Evolutionary conservation across 2,113 vertebrate species (phyloP).

Genomic region (Grus americana): DNA sequence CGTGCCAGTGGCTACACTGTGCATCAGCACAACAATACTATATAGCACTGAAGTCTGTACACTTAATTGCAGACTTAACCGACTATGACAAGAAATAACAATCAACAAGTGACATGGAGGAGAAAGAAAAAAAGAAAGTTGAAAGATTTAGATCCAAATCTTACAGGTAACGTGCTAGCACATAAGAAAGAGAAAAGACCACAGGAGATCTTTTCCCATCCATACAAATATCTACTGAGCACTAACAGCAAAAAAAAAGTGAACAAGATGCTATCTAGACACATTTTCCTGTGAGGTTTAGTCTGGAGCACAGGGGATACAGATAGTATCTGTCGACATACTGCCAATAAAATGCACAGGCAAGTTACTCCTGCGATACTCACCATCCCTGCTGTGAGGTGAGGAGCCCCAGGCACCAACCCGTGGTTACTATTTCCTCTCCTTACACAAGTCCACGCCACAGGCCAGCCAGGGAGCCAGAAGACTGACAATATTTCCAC

Average conservation of each 20-base stretch:
- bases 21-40: no score
- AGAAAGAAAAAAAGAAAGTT: background rate
- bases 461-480: background rate
- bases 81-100: background rate
- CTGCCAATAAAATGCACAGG: background rate
- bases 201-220: background rate
- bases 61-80: background rate
- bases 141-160: background rate
- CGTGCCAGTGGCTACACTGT: background rate
- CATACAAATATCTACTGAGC: background rate
- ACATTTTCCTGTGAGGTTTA: background rate
- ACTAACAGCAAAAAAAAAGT: fast-evolving
- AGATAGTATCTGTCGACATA: background rate
- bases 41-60: background rate
- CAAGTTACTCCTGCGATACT: background rate
- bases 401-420: background rate
- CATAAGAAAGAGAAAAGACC: background rate
- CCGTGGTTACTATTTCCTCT: no score
- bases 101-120: fast-evolving
- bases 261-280: background rate
- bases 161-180: background rate
- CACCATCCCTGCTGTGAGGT: no score
- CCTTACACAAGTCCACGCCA: fast-evolving
- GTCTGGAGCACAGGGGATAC: background rate
- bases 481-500: no score